Evolutionary conservation across 2,113 vertebrate genomes (phyloP).

Genomic region (Zeus faber): DNA sequence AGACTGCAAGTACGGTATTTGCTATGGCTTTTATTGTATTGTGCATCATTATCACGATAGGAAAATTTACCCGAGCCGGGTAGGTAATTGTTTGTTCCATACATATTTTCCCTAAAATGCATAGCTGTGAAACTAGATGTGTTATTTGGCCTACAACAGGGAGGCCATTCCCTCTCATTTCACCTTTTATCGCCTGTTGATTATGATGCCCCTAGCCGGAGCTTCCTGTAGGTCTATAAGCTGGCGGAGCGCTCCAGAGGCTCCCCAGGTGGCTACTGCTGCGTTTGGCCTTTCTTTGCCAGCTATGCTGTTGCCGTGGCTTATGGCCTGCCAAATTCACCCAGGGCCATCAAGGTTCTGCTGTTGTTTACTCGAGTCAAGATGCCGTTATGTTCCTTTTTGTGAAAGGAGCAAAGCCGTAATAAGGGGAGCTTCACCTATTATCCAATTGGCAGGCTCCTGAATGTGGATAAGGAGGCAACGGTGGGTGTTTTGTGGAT

Average conservation of each 20-base stretch:
- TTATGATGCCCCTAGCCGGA: slow-evolving; percentile 2
- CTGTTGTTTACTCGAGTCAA: slow-evolving; percentile 5
- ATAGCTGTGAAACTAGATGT: neutral
- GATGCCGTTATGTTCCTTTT: slow-evolving; percentile 3
- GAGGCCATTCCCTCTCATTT: neutral
- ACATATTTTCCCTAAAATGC: too few species aligned
- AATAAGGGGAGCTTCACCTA: neutral
- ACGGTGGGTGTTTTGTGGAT: neutral
- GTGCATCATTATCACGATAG: neutral
- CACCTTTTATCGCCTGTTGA: neutral
- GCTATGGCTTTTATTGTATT: neutral
- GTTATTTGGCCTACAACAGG: neutral
- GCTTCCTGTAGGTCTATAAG: slow-evolving; percentile 8
- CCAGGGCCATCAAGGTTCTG: slow-evolving; percentile 3
- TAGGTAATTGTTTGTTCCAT: too few species aligned
- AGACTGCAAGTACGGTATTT: neutral
- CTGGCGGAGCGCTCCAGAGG: neutral
- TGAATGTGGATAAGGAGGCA: too few species aligned
- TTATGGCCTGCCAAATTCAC: slow-evolving; percentile 2
- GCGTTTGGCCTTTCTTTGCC: neutral
- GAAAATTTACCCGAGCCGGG: neutral
- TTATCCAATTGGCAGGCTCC: neutral
- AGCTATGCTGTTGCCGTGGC: neutral
- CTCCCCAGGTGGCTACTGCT: neutral
- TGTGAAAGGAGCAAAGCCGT: slow-evolving; percentile 12